Conservation (phyloP, 2,888 invertebrate species). For the Terebella lapidaria region DNA sequence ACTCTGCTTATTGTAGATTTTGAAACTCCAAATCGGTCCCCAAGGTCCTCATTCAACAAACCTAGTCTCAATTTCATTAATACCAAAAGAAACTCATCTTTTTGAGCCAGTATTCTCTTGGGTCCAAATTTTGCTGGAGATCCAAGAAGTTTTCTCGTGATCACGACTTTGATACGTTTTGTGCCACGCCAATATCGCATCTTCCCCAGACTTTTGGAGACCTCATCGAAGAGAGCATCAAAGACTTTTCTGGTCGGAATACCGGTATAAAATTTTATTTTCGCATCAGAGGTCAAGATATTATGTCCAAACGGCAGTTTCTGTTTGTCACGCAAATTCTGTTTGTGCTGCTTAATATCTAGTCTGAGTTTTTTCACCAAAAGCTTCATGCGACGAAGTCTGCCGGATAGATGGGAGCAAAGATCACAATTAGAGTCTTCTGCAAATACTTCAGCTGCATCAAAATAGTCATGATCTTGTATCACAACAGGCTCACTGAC, state of each 20-base stretch:
- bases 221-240: conserved; percentile 6
- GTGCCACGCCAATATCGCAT: conserved; percentile 11
- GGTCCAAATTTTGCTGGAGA: conserved; percentile 11
- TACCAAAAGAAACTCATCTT: conserved; percentile 9
- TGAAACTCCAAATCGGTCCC: neutral
- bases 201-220: neutral
- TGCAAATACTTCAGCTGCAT: neutral
- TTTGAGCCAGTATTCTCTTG: neutral
- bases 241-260: conserved; percentile 6
- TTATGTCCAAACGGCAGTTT: neutral
- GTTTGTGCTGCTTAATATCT: neutral
- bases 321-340: neutral
- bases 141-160: neutral
- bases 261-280: conserved; percentile 6
- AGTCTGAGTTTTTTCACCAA: neutral
- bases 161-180: neutral
- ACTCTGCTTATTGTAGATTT: neutral
- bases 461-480: neutral
- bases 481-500: too few relatives aligned
- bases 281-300: neutral
- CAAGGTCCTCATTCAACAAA: conserved; percentile 4
- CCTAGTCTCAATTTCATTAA: conserved; percentile 15
- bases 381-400: neutral
- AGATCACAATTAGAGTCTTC: neutral
- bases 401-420: neutral